A percentile compares a stretch with the other conserved stretches of the same genome.
Conservation (phyloP, 2,888 invertebrate species). For the Clusia tigrina region DNA sequence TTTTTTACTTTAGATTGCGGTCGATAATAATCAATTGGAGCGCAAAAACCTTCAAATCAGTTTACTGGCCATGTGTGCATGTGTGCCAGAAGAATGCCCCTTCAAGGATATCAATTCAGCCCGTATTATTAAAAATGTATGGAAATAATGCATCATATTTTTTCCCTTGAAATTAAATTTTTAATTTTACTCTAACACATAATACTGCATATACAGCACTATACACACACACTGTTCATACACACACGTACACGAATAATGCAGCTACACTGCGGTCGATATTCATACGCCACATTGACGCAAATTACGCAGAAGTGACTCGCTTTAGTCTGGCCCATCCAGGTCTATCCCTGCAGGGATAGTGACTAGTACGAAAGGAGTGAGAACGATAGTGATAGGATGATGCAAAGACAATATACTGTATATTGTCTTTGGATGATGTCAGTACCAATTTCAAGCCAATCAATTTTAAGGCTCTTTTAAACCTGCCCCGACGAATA, state of each 20-base stretch:
- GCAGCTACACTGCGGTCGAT: constrained; percentile 38
- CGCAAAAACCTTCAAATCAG: not conserved
- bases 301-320: constrained; percentile 28
- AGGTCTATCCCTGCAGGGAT: too few species aligned
- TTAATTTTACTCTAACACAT: constrained; percentile 19
- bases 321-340: constrained; percentile 7
- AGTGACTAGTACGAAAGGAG: too few species aligned
- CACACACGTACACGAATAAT: not conserved
- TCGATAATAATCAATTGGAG: not conserved
- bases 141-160: not conserved
- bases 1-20: not conserved
- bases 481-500: too few species aligned
- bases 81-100: too few species aligned
- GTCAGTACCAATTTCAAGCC: too few species aligned
- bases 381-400: too few species aligned
- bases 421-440: too few species aligned
- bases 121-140: not conserved
- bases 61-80: too few species aligned
- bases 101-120: too few species aligned
- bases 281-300: constrained; percentile 43
- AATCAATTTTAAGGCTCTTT: too few species aligned
- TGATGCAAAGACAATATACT: too few species aligned
- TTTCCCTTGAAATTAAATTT: not conserved
- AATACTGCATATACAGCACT: too few species aligned
- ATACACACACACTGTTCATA: constrained; percentile 30